Base-by-base conservation (phyloP, 2,797 vertebrate species). In the Galago senegalensis region DNA sequence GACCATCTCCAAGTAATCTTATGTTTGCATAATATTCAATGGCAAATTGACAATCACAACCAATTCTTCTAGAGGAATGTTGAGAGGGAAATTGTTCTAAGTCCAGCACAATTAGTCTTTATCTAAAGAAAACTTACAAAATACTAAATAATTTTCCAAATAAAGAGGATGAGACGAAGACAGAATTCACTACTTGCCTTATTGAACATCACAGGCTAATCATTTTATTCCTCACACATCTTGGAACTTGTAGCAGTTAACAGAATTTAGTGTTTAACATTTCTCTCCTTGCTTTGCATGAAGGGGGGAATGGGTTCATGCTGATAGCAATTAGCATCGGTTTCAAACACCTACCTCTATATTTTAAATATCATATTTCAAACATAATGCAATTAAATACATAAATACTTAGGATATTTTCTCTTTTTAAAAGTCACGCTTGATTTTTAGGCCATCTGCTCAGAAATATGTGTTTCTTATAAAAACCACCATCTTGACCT, bases 351-450 rank as follows among this genome's bases (percentile, higher is more conserved):
- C n/a, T 91, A 43, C 6, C 86, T 85, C 86, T 88, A 37, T 31
- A 80, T 87, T 81, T 40, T 18, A 93, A 91, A 86, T 75, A 65
- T 72, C 10, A 75, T n/a, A 65, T 31, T 56, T 91, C n/a, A 96
- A 81, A 88, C 79, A 83, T 77, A 94, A 80, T 9, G 70, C 77
- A 63, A 89, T 84, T 61, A 70, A 80, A 89, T 61, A 77, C 23
- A 83, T 40, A 94, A 96, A 84, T 69, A 81, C 63, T 84, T 94
- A 67, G 10, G 3, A 46, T 86, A 56, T 93, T 76, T 75, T 75
- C n/a, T 80, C 31, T 73, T 7, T 94, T 94, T 82, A 91, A 95
- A 89, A 61, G 69, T 80, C 7, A n/a, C 53, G 84, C 89, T 93
- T 76, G 31, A 49, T 49, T 87, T 83, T 8, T 1, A 70, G 12